phyloP scores from a whole-genome alignment of 2,888 invertebrate species.

The Conistra vaccinii region DNA sequence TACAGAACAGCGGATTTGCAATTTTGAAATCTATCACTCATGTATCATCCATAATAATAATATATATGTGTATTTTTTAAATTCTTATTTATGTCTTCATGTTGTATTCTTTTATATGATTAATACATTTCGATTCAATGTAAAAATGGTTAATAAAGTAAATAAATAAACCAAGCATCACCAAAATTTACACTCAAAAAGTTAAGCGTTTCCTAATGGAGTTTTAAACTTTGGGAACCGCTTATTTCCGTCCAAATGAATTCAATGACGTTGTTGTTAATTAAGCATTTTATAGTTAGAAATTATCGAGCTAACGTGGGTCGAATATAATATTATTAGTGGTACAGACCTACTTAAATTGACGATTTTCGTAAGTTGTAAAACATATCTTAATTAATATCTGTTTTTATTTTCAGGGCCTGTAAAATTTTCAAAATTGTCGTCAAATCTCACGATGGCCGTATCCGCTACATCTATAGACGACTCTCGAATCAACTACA shows the following conservation, averaged over 20 bases:
- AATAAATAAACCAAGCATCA: neutral
- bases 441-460: slow-evolving; percentile 54
- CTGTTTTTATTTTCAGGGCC: slow-evolving; percentile 62
- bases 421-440: slow-evolving; percentile 61
- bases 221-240: neutral
- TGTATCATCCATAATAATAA: too few species aligned
- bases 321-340: neutral
- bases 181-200: neutral
- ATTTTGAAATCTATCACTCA: too few species aligned
- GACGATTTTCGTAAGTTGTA: neutral
- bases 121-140: too few species aligned
- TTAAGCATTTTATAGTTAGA: neutral
- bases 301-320: neutral
- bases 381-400: neutral
- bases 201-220: neutral
- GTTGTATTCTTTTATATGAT: too few species aligned
- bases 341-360: neutral
- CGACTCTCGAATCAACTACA: slow-evolving; percentile 4
- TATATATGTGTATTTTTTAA: too few species aligned
- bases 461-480: slow-evolving; percentile 60
- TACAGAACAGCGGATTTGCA: too few species aligned
- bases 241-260: neutral
- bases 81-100: too few species aligned
- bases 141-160: too few species aligned
- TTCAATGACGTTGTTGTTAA: neutral